These are phyloP conservation scores for Drosophila tani DNA, from an alignment of 1,140 invertebrate genomes.

Conservation along the genomic window DNA sequence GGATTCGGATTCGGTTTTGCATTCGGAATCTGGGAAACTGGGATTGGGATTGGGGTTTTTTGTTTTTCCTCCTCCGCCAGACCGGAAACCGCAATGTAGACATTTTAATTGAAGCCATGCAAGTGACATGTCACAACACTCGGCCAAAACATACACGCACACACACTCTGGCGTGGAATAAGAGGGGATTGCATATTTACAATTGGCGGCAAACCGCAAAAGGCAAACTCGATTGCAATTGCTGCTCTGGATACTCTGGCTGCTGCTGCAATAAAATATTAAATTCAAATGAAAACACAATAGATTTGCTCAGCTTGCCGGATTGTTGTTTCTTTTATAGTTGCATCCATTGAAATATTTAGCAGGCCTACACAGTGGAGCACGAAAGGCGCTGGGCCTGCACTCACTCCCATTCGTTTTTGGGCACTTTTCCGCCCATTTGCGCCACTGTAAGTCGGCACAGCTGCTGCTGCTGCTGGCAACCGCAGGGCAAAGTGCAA, in stretches of 20 bases:
- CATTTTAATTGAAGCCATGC: constrained; percentile 75
- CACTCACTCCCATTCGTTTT: background rate
- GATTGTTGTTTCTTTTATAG: constrained; percentile 43
- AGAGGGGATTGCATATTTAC: constrained; percentile 40
- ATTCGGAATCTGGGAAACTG: no score
- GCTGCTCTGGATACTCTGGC: constrained; percentile 29
- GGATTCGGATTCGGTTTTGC: background rate
- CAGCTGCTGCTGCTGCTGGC: constrained; percentile 58
- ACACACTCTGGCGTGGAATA: background rate
- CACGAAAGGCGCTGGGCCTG: background rate
- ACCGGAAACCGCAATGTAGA: constrained; percentile 66
- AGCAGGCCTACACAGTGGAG: constrained; percentile 21
- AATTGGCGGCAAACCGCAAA: constrained; percentile 72
- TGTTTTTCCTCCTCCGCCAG: constrained; percentile 23
- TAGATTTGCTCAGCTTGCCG: constrained; percentile 59
- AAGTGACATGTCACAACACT: constrained; percentile 68
- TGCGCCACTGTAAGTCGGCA: constrained; percentile 20
- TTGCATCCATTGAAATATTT: constrained; percentile 48
- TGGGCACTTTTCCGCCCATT: constrained; percentile 4
- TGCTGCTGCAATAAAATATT: constrained; percentile 70
- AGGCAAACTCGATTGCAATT: constrained; percentile 72
- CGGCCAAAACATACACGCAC: constrained; percentile 3
- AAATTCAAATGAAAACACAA: constrained; percentile 80
- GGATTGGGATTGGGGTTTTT: background rate
- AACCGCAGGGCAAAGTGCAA: constrained; percentile 75